These are phyloP conservation scores for Xenopus petersii DNA, from an alignment of 2,797 vertebrate species.

Conservation along the genomic window DNA sequence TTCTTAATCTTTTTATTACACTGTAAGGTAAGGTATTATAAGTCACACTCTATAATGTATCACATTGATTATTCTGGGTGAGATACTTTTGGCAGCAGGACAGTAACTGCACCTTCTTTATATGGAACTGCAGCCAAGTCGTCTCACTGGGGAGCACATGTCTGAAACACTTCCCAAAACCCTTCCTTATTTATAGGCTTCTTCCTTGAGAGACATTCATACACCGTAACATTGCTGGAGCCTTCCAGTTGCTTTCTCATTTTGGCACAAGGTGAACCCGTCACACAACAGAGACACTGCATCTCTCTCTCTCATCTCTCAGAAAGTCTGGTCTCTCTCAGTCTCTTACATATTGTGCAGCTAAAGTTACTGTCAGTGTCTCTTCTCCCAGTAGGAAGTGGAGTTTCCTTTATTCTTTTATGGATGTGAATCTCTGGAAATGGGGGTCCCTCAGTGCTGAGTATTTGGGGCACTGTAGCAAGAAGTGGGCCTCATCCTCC, in stretches of 20 bases:
- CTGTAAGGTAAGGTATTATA: too few relatives aligned
- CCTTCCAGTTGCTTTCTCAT: neutral
- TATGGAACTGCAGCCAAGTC: constrained; percentile 6
- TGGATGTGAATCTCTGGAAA: too few relatives aligned
- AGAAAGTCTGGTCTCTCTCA: too few relatives aligned
- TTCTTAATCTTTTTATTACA: too few relatives aligned
- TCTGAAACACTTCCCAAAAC: neutral
- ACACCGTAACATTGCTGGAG: neutral
- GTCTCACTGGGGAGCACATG: constrained; percentile 12
- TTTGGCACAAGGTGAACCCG: neutral
- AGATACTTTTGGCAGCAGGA: constrained; percentile 29
- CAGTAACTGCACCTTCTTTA: constrained; percentile 14
- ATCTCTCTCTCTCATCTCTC: neutral
- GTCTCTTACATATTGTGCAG: too few relatives aligned
- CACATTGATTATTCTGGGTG: constrained; percentile 32
- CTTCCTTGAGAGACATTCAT: constrained; percentile 4
- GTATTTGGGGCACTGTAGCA: too few relatives aligned
- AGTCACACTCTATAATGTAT: neutral
- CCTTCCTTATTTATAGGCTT: constrained; percentile 25
- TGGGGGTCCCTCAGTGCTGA: too few relatives aligned
- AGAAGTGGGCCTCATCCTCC: too few relatives aligned
- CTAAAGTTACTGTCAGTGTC: too few relatives aligned
- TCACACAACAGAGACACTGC: neutral
- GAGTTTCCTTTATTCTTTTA: too few relatives aligned
- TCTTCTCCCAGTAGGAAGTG: too few relatives aligned